phyloP scores from a whole-genome alignment of 2,113 vertebrate species.

The Clarias magur region DNA sequence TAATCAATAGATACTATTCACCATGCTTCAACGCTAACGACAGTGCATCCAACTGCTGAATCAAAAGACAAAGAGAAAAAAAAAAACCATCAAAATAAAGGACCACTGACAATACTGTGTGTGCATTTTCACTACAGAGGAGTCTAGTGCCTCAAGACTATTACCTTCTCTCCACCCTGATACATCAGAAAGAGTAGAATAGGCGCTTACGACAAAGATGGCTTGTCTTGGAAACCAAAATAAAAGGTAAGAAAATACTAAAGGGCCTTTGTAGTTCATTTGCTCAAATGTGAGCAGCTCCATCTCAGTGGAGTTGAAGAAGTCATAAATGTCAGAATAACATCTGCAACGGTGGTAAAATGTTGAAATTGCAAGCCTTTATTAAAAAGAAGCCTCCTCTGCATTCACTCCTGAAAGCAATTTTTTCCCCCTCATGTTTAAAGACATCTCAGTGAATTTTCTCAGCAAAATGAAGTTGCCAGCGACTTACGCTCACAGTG shows the following conservation, averaged over 20 bases:
- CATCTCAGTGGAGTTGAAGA: neutral
- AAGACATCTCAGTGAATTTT: neutral
- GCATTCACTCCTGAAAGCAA: neutral
- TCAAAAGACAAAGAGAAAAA: neutral
- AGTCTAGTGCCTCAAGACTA: neutral
- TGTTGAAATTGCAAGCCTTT: constrained; percentile 21
- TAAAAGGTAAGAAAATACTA: constrained; percentile 28
- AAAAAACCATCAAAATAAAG: neutral
- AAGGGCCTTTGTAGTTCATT: constrained; percentile 11
- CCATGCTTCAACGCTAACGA: constrained; percentile 25
- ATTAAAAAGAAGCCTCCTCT: constrained; percentile 5
- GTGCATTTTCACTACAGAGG: constrained; percentile 9
- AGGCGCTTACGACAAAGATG: constrained; percentile 19
- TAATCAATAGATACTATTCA: constrained; percentile 36
- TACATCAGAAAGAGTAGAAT: constrained; percentile 29
- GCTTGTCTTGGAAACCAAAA: constrained; percentile 33
- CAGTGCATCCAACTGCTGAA: neutral
- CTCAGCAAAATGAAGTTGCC: neutral
- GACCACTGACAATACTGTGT: neutral
- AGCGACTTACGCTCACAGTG: constrained; percentile 26
- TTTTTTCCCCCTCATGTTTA: constrained; percentile 17
- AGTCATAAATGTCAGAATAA: constrained; percentile 27
- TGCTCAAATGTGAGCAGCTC: constrained; percentile 22
- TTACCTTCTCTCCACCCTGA: constrained; percentile 31
- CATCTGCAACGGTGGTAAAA: neutral